Base-by-base conservation (phyloP, 2,888 invertebrate genomes). In the Fragum sueziense region DNA sequence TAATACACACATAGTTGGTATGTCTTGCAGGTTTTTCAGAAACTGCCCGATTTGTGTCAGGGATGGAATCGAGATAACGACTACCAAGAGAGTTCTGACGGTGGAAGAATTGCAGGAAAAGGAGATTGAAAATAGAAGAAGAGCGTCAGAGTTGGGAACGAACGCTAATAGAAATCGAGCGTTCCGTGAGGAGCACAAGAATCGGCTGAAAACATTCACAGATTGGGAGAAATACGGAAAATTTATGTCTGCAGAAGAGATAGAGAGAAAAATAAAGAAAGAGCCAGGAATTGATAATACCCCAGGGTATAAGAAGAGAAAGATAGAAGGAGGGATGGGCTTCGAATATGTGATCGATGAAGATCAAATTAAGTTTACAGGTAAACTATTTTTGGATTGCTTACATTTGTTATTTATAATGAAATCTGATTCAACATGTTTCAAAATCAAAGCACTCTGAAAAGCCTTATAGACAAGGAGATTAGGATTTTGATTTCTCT, bases 141-240 rank as follows among this genome's bases (percentile, higher is more conserved):
- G 59, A 47, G 22, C 11, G 9, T 14, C 41, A 22, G 37, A 25
- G 33, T 4, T 11, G 1, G 47, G 41, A 22, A 4, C 25, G 0
- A 47, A 41, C 41, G 61, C 61, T 0, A 61, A 62, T 7, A 70
- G 70, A 34, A 70, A 70, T 14, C 41, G 51, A 22, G 47, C n/a
- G 14, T 72, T 72, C 20, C 27, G 72, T 25, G 51, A 33, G 22
- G 37, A 27, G 31, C 22, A 61, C 31, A 72, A 62, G 22, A 14
- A 29, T 2, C 61, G 61, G 29, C 33, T 72, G n/a, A 62, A 72
- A 11, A 62, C 41, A 25, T 72, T 72, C 31, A 72, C 47, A 25
- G 27, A n/a, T 33, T 72, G 72, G 72, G 41, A 62, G 17, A 72
- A 51, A 61, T 72, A 31, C 31, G 72, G 72, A 11, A 72, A 72